A percentile compares a stretch with the other conserved stretches of the same genome.
Conservation (phyloP, 2,113 vertebrate genomes). For the Brachionichthys hirsutus region DNA sequence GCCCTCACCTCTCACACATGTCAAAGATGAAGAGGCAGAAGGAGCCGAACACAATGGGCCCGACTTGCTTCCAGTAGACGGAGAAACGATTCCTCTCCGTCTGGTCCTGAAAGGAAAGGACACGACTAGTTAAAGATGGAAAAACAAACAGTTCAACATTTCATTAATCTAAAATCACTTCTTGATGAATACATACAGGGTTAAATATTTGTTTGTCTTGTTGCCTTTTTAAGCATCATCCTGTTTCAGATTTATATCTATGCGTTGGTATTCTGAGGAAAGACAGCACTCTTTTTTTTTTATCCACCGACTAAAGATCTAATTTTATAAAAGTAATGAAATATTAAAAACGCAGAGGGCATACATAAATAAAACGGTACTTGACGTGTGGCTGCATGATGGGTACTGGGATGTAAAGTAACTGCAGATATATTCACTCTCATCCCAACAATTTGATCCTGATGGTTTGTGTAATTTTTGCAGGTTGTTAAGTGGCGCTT, state of each 20-base stretch:
- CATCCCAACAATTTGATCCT: background rate
- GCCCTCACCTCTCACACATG: constrained; percentile 94
- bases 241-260: too few species aligned
- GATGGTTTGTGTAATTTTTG: too few species aligned
- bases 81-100: constrained; percentile 90
- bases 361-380: background rate
- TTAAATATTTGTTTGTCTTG: too few species aligned
- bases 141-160: background rate
- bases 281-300: too few species aligned
- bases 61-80: constrained; percentile 97
- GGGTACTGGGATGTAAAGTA: background rate
- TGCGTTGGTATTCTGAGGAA: too few species aligned
- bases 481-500: background rate
- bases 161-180: too few species aligned
- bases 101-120: constrained; percentile 83
- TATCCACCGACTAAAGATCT: too few species aligned
- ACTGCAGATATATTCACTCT: background rate
- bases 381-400: too few species aligned
- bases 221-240: too few species aligned
- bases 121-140: background rate
- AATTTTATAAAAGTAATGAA: background rate
- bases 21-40: constrained; percentile 98
- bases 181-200: too few species aligned
- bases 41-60: constrained; percentile 93
- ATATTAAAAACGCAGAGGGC: background rate